Evolutionary conservation across 1,140 invertebrate species (phyloP), one percentile per base, ranked within the genome.

Genomic region (Zaprionus nigranus): DNA sequence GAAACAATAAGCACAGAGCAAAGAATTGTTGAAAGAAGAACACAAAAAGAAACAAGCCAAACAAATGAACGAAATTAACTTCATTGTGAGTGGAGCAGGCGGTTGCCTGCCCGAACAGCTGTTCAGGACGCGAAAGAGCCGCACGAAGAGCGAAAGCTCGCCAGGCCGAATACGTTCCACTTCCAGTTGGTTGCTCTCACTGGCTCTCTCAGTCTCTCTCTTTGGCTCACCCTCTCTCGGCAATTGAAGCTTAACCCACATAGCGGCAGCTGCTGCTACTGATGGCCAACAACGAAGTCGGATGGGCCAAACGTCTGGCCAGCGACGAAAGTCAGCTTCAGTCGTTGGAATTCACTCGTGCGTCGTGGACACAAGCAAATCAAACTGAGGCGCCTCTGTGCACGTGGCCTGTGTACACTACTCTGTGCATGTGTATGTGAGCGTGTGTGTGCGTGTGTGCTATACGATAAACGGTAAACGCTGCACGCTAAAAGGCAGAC

Each of bases 271-370:
- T 53, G 43, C 22, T 60, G 34, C 24, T 59, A 46, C 22, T 61
- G 40, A 40, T 7, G 20, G 40, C 56, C 30, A 65, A 22, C 61
- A 75, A 53, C 40, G 26, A 75, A 67, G 22, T 58, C 30, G 43
- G 40, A 61, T 36, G 70, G 67, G 22, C 43, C 78, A 75, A 81
- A 24, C 70, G 58, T 68, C 57, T 72, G 76, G 79, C 70, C 81
- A 57, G 13, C 63, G 20, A 56, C 57, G 75, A 90, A 72, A 26
- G 28, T 56, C 54, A 58, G 51, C 70, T 90, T 90, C 66, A 90
- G 87, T 90, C 87, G 85, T 91, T 91, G 85, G 85, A 90, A 85
- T 91, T 79, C 87, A 90, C 78, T 91, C 85, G 85, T 77, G 82
- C 86, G 87, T 69, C 87, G 82, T 87, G 82, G 86, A 76, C 84